Percentiles rank a stretch among this genome's conserved stretches.
These are phyloP conservation scores for Sialia sialis DNA, from an alignment of 2,113 vertebrate genomes.

Conservation along the genomic window DNA sequence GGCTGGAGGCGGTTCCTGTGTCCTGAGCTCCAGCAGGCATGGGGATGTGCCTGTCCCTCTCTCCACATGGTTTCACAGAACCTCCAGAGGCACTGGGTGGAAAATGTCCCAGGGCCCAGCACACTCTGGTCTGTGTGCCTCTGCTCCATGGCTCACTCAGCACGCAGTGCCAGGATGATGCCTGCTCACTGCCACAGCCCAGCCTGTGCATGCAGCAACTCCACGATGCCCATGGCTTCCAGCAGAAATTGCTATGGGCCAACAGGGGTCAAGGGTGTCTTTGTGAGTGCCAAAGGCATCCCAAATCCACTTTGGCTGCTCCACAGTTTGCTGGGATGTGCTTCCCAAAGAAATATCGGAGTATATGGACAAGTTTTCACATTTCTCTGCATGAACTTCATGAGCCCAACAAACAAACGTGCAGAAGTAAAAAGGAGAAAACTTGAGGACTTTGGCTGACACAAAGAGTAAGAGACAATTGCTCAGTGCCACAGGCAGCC, in stretches of 20 bases:
- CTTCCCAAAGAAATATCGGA: background rate
- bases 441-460: background rate
- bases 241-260: accelerated
- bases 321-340: background rate
- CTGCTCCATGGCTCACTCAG: background rate
- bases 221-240: accelerated
- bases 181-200: background rate
- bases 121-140: background rate
- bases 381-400: background rate
- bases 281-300: background rate
- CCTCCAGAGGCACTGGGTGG: background rate
- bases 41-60: background rate
- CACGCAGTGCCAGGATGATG: background rate
- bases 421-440: background rate
- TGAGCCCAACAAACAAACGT: background rate
- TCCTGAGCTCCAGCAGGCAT: background rate
- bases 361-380: background rate
- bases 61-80: background rate
- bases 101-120: background rate
- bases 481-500: background rate
- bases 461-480: background rate
- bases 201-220: background rate
- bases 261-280: background rate
- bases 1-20: background rate
- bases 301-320: background rate